These are phyloP conservation scores for Zaprionus vittiger DNA, from an alignment of 1,140 invertebrate genomes.

Conservation along the genomic window DNA sequence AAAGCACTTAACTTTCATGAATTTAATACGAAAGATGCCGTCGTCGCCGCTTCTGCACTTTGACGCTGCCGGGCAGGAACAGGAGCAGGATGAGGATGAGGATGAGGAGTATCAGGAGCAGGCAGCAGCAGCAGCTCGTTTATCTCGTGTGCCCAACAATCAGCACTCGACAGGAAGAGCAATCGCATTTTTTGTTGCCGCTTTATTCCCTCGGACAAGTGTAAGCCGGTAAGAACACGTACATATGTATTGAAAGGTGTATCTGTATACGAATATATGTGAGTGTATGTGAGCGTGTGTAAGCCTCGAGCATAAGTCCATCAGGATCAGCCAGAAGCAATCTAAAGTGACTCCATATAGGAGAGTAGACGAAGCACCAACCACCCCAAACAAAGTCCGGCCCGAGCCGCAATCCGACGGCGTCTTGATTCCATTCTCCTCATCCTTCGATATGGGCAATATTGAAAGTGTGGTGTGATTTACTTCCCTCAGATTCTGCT, in stretches of 20 bases:
- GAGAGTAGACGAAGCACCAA: conserved; percentile 8
- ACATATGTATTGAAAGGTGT: conserved; percentile 24
- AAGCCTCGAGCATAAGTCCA: conserved; percentile 46
- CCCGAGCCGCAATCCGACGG: conserved; percentile 20
- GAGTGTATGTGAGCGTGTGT: conserved; percentile 30
- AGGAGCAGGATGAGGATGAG: conserved; percentile 21
- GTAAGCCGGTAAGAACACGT: conserved; percentile 61
- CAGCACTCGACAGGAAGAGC: conserved; percentile 68
- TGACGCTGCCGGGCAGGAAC: background rate
- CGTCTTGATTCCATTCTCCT: conserved; percentile 38
- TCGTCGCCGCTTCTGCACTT: conserved; percentile 13
- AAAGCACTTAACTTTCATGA: conserved; percentile 84
- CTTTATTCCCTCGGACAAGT: conserved; percentile 61
- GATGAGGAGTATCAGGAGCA: conserved; percentile 5
- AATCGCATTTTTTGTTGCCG: conserved; percentile 56
- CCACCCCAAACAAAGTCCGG: conserved; percentile 29
- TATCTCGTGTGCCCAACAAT: conserved; percentile 72
- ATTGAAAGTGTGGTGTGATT: conserved; percentile 69
- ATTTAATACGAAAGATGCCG: conserved; percentile 79
- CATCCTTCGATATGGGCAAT: conserved; percentile 43
- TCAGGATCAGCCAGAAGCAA: conserved; percentile 48
- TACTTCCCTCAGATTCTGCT: conserved; percentile 60
- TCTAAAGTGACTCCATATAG: conserved; percentile 47
- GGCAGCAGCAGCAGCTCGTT: conserved; percentile 54
- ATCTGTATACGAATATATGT: conserved; percentile 35